These are phyloP conservation scores for Odontothrips loti DNA, from an alignment of 2,888 invertebrate genomes.

Conservation along the genomic window DNA sequence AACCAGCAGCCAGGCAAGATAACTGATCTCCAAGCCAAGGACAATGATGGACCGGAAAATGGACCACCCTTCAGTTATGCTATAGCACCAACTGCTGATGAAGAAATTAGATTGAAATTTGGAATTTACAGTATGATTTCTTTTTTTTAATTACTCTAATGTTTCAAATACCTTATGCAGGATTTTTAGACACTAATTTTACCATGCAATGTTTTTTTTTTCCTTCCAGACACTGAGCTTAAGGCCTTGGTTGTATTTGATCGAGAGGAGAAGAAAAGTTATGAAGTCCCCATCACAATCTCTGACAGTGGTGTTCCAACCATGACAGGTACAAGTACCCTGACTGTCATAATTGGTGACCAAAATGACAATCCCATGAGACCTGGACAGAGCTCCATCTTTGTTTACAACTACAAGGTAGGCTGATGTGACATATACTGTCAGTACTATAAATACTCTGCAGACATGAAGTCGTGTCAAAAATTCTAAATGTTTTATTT, in stretches of 20 bases:
- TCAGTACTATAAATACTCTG: too few species aligned
- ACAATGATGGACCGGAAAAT: slow-evolving; percentile 75
- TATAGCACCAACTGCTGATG: slow-evolving; percentile 61
- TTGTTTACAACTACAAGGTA: slow-evolving; percentile 91
- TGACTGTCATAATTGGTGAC: slow-evolving; percentile 90
- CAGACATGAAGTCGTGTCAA: background rate
- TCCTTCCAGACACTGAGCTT: slow-evolving; percentile 56
- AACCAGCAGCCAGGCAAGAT: slow-evolving; percentile 66
- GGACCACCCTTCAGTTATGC: slow-evolving; percentile 79
- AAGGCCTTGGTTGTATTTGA: slow-evolving; percentile 74
- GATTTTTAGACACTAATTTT: slow-evolving; percentile 29
- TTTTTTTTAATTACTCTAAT: slow-evolving; percentile 22
- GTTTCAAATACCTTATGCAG: slow-evolving; percentile 12
- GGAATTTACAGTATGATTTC: slow-evolving; percentile 57
- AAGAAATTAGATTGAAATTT: slow-evolving; percentile 68
- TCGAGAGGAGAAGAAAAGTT: slow-evolving; percentile 80
- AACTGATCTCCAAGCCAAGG: slow-evolving; percentile 64
- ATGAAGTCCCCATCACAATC: slow-evolving; percentile 82
- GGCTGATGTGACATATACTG: slow-evolving; percentile 29
- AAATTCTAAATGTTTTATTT: background rate
- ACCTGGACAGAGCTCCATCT: slow-evolving; percentile 82
- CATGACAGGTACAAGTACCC: slow-evolving; percentile 73
- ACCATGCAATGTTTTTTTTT: slow-evolving; percentile 30
- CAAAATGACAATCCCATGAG: slow-evolving; percentile 88
- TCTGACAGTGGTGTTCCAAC: slow-evolving; percentile 74